Percentiles rank a stretch among this genome's conserved stretches.
Evolutionary conservation across 2,888 invertebrate species (phyloP).

Genomic region (Apamea epomidion): DNA sequence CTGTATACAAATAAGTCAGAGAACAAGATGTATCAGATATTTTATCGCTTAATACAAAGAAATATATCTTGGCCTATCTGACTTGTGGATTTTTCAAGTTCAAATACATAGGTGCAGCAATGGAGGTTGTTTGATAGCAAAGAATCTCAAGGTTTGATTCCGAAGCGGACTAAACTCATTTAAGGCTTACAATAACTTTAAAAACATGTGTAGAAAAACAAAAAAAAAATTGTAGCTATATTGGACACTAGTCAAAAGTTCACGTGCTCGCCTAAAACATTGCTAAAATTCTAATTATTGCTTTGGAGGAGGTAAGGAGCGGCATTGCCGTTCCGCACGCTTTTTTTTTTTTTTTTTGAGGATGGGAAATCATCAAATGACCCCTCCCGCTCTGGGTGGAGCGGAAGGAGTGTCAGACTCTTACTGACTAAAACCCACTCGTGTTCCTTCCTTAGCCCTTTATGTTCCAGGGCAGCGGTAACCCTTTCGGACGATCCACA

Average conservation of each 20-base stretch:
- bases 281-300: no score
- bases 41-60: slow-evolving; percentile 19
- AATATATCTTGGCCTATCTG: slow-evolving; percentile 15
- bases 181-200: not conserved
- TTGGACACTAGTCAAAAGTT: not conserved
- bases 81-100: slow-evolving; percentile 18
- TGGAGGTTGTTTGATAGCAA: not conserved
- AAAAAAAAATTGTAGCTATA: not conserved
- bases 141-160: slow-evolving; percentile 5
- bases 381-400: no score
- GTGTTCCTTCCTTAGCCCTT: no score
- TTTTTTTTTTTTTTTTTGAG: no score
- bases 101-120: slow-evolving; percentile 12
- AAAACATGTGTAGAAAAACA: not conserved
- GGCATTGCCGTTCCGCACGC: no score
- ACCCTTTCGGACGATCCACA: no score
- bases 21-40: slow-evolving; percentile 36
- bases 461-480: no score
- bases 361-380: no score
- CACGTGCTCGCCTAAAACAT: no score
- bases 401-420: no score
- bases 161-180: not conserved
- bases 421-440: no score
- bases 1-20: slow-evolving; percentile 28
- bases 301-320: no score